Conservation (phyloP, 2,888 invertebrate species). For the Pelosia muscerda region DNA sequence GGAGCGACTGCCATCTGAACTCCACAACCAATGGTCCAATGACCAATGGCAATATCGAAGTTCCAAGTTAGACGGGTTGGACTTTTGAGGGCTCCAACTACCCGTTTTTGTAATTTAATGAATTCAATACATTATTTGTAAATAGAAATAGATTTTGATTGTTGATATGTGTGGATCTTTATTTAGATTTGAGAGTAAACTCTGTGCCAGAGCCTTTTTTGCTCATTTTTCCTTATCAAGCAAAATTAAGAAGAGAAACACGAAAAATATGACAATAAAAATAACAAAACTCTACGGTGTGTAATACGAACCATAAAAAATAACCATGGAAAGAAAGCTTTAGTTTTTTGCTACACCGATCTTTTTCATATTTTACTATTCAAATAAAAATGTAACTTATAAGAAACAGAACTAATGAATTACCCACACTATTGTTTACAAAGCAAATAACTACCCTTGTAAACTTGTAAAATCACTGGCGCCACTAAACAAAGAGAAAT, state of each 20-base stretch:
- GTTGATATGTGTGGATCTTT: too few species aligned
- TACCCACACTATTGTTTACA: constrained; percentile 5
- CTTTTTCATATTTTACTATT: background rate
- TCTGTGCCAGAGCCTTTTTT: background rate
- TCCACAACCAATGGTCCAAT: too few species aligned
- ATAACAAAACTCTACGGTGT: background rate
- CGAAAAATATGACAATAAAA: too few species aligned
- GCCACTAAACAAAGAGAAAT: constrained; percentile 50
- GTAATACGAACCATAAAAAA: background rate
- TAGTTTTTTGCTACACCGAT: background rate
- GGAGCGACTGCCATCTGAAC: too few species aligned
- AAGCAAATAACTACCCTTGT: constrained; percentile 23
- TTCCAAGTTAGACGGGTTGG: too few species aligned
- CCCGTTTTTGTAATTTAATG: too few species aligned
- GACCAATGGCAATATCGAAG: too few species aligned
- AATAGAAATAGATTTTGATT: background rate
- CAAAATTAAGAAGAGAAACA: too few species aligned
- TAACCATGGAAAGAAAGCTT: background rate
- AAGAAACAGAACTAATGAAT: background rate
- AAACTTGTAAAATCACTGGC: constrained; percentile 46
- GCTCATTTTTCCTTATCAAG: too few species aligned
- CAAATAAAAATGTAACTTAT: background rate
- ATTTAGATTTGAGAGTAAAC: too few species aligned
- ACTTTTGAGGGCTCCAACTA: too few species aligned
- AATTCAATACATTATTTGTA: constrained; percentile 17